Evolutionary conservation across 2,797 vertebrate genomes (phyloP).

Genomic region (Paramormyrops hopkinsi): DNA sequence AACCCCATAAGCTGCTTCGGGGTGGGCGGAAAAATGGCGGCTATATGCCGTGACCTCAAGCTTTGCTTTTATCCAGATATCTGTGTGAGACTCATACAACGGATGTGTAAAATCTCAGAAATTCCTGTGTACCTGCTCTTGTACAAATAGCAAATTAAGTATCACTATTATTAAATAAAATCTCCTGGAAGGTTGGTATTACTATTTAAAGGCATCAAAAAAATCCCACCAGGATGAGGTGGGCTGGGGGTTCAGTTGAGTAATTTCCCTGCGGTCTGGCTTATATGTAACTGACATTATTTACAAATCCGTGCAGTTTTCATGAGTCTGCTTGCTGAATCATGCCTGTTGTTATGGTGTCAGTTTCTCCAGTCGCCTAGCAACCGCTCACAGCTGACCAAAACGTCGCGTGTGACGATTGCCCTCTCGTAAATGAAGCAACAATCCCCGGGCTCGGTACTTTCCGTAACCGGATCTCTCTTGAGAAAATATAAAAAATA

Average conservation of each 20-base stretch:
- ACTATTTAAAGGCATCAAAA: not conserved
- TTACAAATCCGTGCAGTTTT: not conserved
- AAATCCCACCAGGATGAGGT: not conserved
- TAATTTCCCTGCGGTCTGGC: slow-evolving; percentile 6
- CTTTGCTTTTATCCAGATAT: not conserved
- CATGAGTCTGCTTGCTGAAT: slow-evolving; percentile 4
- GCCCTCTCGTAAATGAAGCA: not conserved
- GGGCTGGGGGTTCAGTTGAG: not conserved
- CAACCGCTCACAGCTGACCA: not conserved
- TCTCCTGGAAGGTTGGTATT: not conserved
- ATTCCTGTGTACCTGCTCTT: not conserved
- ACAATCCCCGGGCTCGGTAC: not conserved
- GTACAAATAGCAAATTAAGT: not conserved
- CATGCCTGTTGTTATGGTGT: not conserved
- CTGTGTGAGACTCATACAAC: not conserved
- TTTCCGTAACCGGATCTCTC: not conserved
- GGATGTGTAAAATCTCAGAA: not conserved
- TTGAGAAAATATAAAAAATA: not conserved
- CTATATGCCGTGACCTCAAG: not conserved
- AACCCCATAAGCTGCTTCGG: not conserved
- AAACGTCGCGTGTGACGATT: not conserved
- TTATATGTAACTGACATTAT: slow-evolving; percentile 6
- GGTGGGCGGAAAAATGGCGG: not conserved
- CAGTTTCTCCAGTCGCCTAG: not conserved
- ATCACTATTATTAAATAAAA: not conserved